phyloP scores from a whole-genome alignment of 2,797 vertebrate species.

The Argya squamiceps region DNA sequence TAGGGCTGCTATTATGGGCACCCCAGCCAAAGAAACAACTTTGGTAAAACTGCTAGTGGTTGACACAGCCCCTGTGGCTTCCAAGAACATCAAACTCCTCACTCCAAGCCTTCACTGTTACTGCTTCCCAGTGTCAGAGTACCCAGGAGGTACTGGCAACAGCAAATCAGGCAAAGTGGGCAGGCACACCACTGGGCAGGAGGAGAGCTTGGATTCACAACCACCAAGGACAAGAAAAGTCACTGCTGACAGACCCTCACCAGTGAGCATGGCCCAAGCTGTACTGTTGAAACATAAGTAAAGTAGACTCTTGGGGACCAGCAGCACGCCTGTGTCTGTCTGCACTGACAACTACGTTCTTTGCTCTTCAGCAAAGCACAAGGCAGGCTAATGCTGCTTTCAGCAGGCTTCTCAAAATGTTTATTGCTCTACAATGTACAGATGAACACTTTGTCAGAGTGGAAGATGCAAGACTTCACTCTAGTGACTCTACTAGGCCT shows the following conservation, averaged over 20 bases:
- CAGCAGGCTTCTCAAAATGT: not conserved
- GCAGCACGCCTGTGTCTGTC: not conserved
- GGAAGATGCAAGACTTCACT: not conserved
- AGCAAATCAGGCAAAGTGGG: not conserved
- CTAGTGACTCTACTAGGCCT: not conserved
- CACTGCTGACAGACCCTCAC: not conserved
- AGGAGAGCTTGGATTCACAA: not conserved
- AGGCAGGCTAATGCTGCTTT: not conserved
- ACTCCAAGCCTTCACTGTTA: not conserved
- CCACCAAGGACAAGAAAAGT: not conserved
- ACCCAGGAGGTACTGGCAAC: not conserved
- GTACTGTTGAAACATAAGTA: not conserved
- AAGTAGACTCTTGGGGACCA: not conserved
- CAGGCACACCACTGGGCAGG: not conserved
- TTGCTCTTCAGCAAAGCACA: conserved; percentile 2
- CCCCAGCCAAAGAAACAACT: not conserved
- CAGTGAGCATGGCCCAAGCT: not conserved
- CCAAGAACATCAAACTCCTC: not conserved
- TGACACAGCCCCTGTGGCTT: not conserved
- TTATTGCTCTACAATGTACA: not conserved
- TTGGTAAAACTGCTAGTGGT: not conserved
- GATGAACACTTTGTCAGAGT: not conserved
- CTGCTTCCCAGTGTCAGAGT: not conserved
- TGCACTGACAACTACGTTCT: not conserved
- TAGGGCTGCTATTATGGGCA: not conserved